phyloP scores from a whole-genome alignment of 2,888 invertebrate genomes.

The Oxystoma pomonae region DNA sequence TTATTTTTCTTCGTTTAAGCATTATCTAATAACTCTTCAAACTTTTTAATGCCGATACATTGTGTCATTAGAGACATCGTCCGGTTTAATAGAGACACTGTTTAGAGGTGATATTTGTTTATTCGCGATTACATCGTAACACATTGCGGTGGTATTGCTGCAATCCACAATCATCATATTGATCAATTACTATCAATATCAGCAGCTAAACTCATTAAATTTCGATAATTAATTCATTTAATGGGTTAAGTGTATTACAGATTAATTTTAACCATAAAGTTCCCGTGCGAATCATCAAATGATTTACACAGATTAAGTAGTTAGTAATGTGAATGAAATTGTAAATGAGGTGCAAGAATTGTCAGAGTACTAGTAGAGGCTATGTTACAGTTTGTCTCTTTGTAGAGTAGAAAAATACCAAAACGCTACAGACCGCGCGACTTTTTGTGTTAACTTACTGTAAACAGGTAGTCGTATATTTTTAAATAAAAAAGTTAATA shows the following conservation, averaged over 20 bases:
- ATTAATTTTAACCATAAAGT: conserved; percentile 28
- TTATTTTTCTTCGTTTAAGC: too few species aligned
- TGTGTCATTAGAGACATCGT: not conserved
- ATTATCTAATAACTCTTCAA: too few species aligned
- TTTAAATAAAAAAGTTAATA: too few species aligned
- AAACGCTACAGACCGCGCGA: too few species aligned
- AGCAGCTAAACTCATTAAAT: conserved; percentile 25
- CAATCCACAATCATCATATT: not conserved
- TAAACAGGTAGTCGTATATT: too few species aligned
- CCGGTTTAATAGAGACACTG: not conserved
- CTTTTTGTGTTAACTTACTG: too few species aligned
- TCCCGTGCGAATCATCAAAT: conserved; percentile 21
- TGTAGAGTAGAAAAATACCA: too few species aligned
- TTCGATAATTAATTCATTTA: conserved; percentile 32
- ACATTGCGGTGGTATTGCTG: not conserved
- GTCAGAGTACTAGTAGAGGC: too few species aligned
- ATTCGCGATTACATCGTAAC: not conserved
- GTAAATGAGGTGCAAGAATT: too few species aligned
- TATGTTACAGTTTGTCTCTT: too few species aligned
- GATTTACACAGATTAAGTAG: conserved; percentile 25
- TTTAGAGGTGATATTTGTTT: not conserved
- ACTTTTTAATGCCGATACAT: too few species aligned
- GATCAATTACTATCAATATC: conserved; percentile 6
- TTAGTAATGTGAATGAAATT: conserved; percentile 19
- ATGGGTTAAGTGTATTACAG: conserved; percentile 29